phyloP scores from a whole-genome alignment of 2,797 vertebrate genomes.

The Enteromius argenteus region DNA sequence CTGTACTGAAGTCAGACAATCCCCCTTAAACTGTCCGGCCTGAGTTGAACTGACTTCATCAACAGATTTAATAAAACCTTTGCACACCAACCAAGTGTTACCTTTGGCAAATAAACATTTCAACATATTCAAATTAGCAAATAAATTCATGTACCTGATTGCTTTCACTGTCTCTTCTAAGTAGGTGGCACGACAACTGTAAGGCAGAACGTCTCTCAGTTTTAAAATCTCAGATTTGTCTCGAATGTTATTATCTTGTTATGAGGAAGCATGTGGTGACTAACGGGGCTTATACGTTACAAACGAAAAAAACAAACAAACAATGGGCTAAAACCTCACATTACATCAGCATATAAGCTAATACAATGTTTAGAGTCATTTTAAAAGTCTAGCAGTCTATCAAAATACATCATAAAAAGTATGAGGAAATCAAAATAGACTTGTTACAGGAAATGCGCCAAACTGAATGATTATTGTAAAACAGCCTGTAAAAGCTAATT shows the following conservation, averaged over 20 bases:
- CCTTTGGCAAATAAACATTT: conserved; percentile 44
- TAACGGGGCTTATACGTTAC: conserved; percentile 27
- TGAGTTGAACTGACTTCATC: background rate
- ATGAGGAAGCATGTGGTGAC: conserved; percentile 32
- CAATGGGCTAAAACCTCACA: conserved; percentile 12
- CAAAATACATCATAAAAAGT: conserved; percentile 17
- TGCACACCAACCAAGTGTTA: conserved; percentile 23
- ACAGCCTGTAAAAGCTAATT: background rate
- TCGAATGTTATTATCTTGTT: conserved; percentile 20
- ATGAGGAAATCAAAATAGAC: background rate
- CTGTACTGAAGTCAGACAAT: conserved; percentile 39
- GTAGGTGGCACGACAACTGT: conserved; percentile 67
- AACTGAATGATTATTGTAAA: background rate
- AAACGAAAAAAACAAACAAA: background rate
- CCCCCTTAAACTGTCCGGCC: conserved; percentile 21
- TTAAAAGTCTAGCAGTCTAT: background rate
- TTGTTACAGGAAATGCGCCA: background rate
- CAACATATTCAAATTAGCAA: conserved; percentile 56
- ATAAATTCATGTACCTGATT: conserved; percentile 65
- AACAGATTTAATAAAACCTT: conserved; percentile 19
- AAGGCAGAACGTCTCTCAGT: conserved; percentile 66
- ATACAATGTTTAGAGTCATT: background rate
- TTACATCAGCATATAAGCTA: background rate
- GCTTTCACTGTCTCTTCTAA: conserved; percentile 66
- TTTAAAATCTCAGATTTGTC: conserved; percentile 59